Evolutionary conservation across 2,888 invertebrate genomes (phyloP).

Genomic region (Latheticus oryzae): DNA sequence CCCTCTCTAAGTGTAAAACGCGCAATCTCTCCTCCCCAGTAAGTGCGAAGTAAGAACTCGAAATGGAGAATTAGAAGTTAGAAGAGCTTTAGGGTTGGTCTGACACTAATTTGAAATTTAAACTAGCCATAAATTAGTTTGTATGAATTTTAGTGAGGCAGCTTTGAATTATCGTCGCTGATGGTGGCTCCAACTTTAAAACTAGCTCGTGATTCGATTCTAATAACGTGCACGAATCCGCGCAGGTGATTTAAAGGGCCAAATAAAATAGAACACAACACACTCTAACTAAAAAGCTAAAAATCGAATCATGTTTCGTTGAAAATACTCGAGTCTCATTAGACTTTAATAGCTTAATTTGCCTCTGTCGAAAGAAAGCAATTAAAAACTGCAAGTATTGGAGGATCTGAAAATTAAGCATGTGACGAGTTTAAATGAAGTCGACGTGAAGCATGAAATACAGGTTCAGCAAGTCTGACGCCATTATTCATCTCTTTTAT

Average conservation of each 20-base stretch:
- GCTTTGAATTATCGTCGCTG: constrained; percentile 27
- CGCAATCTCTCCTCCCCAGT: constrained; percentile 52
- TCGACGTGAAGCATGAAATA: constrained; percentile 65
- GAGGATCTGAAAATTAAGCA: constrained; percentile 59
- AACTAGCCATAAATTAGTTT: constrained; percentile 62
- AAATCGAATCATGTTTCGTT: no score
- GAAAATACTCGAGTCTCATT: constrained; percentile 38
- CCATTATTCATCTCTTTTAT: constrained; percentile 67
- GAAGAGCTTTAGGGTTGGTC: constrained; percentile 57
- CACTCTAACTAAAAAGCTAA: no score
- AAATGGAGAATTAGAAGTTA: constrained; percentile 59
- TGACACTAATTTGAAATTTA: constrained; percentile 65
- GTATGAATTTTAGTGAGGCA: constrained; percentile 58
- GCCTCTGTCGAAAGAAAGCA: constrained; percentile 15
- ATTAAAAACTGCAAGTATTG: no score
- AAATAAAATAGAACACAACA: no score
- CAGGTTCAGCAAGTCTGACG: constrained; percentile 66
- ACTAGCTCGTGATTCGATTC: constrained; percentile 29
- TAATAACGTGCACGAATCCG: constrained; percentile 12
- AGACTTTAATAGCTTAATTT: constrained; percentile 39
- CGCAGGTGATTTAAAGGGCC: constrained; percentile 12
- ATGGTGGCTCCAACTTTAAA: constrained; percentile 33
- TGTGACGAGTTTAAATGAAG: constrained; percentile 66
- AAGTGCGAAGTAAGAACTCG: constrained; percentile 60
- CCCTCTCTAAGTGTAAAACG: constrained; percentile 51